Conservation (phyloP, 64 coral and sea anemone genomes). For the Montipora foliosa region DNA sequence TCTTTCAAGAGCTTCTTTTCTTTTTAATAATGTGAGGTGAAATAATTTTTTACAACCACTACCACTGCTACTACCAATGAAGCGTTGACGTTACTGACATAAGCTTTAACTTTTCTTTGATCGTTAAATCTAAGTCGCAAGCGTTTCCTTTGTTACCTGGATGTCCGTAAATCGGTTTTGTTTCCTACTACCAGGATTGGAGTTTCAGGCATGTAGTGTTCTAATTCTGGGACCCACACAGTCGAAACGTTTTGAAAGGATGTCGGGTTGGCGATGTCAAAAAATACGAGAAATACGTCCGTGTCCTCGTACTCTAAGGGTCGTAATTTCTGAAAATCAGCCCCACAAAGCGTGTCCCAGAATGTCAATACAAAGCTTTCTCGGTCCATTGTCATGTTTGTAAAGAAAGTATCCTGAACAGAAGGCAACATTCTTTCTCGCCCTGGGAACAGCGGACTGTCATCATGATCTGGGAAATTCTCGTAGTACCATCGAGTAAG, state of each 20-base stretch:
- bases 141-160: neutral
- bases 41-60: too few relatives aligned
- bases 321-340: constrained; percentile 61
- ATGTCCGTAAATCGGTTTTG: constrained; percentile 76
- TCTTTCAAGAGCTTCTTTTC: too few relatives aligned
- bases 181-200: constrained; percentile 88
- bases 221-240: constrained; percentile 82
- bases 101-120: too few relatives aligned
- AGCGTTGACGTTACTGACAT: too few relatives aligned
- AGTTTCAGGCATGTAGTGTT: constrained; percentile 68
- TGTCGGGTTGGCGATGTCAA: constrained; percentile 76
- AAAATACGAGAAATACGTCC: constrained; percentile 85
- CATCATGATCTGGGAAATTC: constrained; percentile 47
- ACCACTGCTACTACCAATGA: too few relatives aligned
- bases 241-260: constrained; percentile 85
- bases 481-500: constrained; percentile 58
- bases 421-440: neutral
- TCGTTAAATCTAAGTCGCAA: too few relatives aligned
- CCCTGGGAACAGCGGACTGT: constrained; percentile 23
- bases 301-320: constrained; percentile 81
- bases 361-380: constrained; percentile 50
- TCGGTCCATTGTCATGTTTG: constrained; percentile 42
- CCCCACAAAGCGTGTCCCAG: constrained; percentile 60
- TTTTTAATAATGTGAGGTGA: too few relatives aligned
- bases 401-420: constrained; percentile 51